Conservation (phyloP, 2,797 vertebrate species). For the Acridotheres tristis region DNA sequence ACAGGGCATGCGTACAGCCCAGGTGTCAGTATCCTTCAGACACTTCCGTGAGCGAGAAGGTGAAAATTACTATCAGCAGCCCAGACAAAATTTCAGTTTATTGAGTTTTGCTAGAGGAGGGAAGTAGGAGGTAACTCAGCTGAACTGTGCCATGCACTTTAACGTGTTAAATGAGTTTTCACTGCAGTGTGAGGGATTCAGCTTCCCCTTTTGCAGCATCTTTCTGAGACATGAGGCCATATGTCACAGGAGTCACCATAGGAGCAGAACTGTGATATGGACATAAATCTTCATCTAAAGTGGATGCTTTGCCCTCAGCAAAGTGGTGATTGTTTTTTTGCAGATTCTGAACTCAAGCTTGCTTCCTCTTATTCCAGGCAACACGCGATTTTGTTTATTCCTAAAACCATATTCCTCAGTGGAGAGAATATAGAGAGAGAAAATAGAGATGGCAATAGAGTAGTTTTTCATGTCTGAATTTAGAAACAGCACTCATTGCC, state of each 20-base stretch:
- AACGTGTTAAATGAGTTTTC: neutral
- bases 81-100: neutral
- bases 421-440: neutral
- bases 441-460: neutral
- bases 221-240: neutral
- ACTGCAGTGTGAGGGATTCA: neutral
- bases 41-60: neutral
- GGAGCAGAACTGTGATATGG: neutral
- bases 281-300: neutral
- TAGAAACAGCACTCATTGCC: neutral
- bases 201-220: neutral
- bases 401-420: neutral
- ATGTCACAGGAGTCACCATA: neutral
- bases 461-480: neutral
- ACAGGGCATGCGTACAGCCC: neutral
- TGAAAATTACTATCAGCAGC: neutral
- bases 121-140: neutral
- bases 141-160: rapidly evolving
- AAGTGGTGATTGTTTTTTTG: neutral
- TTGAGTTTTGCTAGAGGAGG: neutral
- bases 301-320: neutral
- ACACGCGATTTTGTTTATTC: neutral
- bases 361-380: neutral
- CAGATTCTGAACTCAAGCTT: neutral
- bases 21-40: neutral